phyloP scores from a whole-genome alignment of 2,113 vertebrate species.

The Brevimyrus niger region DNA sequence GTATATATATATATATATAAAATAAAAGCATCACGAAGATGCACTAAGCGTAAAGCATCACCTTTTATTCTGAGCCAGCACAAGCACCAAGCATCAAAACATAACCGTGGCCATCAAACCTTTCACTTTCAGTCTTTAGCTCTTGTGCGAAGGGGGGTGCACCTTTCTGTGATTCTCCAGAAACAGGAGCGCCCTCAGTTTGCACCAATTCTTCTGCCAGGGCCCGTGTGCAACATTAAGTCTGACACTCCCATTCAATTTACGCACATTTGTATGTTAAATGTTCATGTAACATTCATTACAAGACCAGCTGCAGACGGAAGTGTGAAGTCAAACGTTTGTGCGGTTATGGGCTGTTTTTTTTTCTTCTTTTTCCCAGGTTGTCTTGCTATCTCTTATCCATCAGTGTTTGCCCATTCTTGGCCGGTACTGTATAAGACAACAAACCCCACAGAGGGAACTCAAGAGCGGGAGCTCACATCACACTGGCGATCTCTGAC shows the following conservation, averaged over 20 bases:
- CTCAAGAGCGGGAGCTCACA: background rate
- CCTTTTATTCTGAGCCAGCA: background rate
- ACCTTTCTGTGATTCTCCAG: background rate
- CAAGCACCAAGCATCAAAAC: background rate
- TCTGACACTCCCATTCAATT: background rate
- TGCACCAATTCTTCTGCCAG: background rate
- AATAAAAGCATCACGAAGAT: background rate
- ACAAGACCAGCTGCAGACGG: background rate
- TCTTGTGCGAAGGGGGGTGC: background rate
- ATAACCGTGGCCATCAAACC: background rate
- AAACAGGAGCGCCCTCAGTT: background rate
- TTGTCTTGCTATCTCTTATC: background rate
- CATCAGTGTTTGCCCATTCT: background rate
- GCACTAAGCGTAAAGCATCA: background rate
- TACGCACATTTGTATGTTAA: background rate
- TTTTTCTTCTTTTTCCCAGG: background rate
- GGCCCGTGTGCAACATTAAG: background rate
- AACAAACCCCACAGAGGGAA: background rate
- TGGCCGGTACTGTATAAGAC: background rate
- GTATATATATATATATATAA: too few species aligned
- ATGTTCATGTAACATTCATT: background rate
- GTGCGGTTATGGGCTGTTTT: background rate
- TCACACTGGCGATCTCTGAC: background rate
- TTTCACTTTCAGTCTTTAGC: background rate
- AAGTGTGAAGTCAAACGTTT: constrained; percentile 6